A percentile compares a stretch with the other conserved stretches of the same genome.
Conservation (phyloP, 1,140 invertebrate species). For the Penaeus japonicus region DNA sequence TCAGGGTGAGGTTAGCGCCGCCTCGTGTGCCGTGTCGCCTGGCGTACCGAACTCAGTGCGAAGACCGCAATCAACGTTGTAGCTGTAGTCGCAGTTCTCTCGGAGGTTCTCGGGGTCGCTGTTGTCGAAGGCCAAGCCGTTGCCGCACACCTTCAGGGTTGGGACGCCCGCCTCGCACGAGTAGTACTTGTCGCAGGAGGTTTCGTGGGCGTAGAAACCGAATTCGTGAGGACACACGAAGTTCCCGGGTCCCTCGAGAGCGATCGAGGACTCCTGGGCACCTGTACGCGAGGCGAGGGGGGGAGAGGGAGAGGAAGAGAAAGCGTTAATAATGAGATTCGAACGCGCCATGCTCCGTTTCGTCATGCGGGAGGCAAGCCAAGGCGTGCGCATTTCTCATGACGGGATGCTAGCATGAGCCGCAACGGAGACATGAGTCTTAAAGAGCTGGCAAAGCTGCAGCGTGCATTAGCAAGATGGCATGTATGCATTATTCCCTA, state of each 20-base stretch:
- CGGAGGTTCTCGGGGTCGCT: slow-evolving; percentile 86
- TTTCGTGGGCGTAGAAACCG: slow-evolving; percentile 89
- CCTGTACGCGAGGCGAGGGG: slow-evolving; percentile 11
- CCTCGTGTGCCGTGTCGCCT: not conserved
- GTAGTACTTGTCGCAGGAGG: slow-evolving; percentile 94
- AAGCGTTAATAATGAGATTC: not conserved
- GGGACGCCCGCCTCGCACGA: slow-evolving; percentile 90
- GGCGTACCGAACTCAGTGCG: slow-evolving; percentile 65
- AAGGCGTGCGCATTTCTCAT: too few species aligned
- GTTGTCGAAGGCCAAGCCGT: slow-evolving; percentile 91
- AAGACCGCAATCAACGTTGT: slow-evolving; percentile 94
- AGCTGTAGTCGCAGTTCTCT: slow-evolving; percentile 94
- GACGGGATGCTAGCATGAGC: too few species aligned
- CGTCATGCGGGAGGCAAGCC: not conserved
- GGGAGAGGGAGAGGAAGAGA: not conserved
- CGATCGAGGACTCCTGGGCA: slow-evolving; percentile 41
- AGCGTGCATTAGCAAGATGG: too few species aligned
- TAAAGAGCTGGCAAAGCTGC: too few species aligned
- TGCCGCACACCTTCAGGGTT: slow-evolving; percentile 91
- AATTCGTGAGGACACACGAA: slow-evolving; percentile 94
- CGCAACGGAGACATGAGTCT: too few species aligned
- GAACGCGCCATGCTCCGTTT: not conserved
- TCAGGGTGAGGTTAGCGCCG: not conserved
- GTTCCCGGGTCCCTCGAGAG: slow-evolving; percentile 61
- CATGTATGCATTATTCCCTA: too few species aligned